Base-by-base conservation (phyloP, 1,140 invertebrate species). In the Hylaeus volcanicus region DNA sequence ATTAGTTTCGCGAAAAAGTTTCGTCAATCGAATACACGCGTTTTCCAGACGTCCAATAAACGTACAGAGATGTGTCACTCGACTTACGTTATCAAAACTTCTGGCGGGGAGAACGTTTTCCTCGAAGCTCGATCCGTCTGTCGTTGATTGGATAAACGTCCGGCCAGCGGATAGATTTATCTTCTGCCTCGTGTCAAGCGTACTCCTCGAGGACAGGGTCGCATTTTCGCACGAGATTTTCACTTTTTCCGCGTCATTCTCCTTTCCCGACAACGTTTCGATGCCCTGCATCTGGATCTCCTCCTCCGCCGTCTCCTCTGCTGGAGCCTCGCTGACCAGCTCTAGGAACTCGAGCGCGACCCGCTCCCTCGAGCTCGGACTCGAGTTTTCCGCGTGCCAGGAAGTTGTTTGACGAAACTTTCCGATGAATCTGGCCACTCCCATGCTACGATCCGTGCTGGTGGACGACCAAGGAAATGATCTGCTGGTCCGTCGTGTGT, bases 401-500 rank as follows among this genome's bases (percentile, higher is more conserved):
- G 81, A 60, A 56, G 56, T 83, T 14, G 77, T 81, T 66, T 69
- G 84, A 12, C 51, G 72, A 3, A 72, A 83, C 74, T 85, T 85
- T 72, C 61, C 75, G 53, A 71, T 65, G 5, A 75, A 82, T 60
- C 72, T 79, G 15, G 39, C 75, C 41, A 74, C 79, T 39, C 58
- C 60, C 39, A 72, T 51, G 53, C 64, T 15, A 6, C 81, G 75
- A 41, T 75, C 85, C 15, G 76, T 37, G 80, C 79, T 86, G n/a
- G 73, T 53, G 12, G 76, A 77, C 39, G 72, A 77, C 80, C 75
- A 83, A 14, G 69, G 26, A 3, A 78, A 80, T 14, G 86, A 76
- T 80, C 79, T 78, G 66, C 75, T 81, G 79, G 70, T 84, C 63
- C 81, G 89, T 60, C 79, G 83, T 70, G 74, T 65, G 69, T 85